Evolutionary conservation across 2,113 vertebrate genomes (phyloP), one percentile per base, ranked within the genome.

Genomic region (Cygnus atratus): DNA sequence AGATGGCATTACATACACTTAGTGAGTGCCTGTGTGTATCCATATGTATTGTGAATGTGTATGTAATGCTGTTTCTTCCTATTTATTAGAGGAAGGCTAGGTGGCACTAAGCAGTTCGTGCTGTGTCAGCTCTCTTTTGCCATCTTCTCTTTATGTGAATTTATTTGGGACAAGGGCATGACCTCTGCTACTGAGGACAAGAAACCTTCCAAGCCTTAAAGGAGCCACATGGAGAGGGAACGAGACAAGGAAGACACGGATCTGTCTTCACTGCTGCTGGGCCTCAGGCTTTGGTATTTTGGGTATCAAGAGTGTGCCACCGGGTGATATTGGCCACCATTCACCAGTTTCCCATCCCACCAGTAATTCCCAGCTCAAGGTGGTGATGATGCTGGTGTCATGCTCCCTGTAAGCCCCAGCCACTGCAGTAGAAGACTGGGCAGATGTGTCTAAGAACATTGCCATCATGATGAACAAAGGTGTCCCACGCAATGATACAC

Each of bases 111-210:
- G 16, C 43, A 75, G 55, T 25, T 66, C 8, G 21, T 4, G 10
- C 57, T 48, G 4, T 10, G 6, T 41, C 0, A 2, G 13, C 26
- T 80, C 28, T 54, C 44, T 9, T 55, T 70, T 61, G 43, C 46
- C 43, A 7, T 2, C 58, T 33, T 21, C 21, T 37, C 17, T 35
- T 79, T 16, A 33, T 24, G 52, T 29, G 63, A 75, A 70, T 37
- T 50, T 33, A 3, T 15, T 6, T 33, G n/a, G 57, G 63, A 63
- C 2, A 2, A 1, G 6, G n/a, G 11, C 15, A 8, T 1, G 3
- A 4, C 46, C 16, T 50, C 24, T 62, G 59, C 61, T 74, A 14
- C 35, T 2, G 13, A 9, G 52, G 39, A 21, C 39, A 48, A 81
- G 68, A 48, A 37, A 28, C 19, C 19, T 79, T 33, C 14, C 3